Conservation (phyloP, 2,888 invertebrate species). For the Habrosyne pyritoides region DNA sequence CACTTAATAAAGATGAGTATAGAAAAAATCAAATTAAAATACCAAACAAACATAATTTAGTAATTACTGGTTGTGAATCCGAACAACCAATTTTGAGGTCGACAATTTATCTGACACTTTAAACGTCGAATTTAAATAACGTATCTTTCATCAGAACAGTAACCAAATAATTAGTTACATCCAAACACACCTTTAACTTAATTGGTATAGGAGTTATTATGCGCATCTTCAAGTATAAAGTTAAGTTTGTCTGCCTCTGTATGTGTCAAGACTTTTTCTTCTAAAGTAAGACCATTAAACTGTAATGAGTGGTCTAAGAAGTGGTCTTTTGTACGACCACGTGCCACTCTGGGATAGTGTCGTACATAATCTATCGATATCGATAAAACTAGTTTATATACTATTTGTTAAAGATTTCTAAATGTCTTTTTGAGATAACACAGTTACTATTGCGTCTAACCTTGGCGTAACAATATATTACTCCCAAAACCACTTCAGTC, state of each 20-base stretch:
- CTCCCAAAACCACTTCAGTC: too few species aligned
- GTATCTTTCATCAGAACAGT: conserved; percentile 61
- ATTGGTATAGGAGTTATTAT: conserved; percentile 32
- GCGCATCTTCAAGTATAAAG: conserved; percentile 5
- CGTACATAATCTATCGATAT: neutral
- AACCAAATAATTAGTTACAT: conserved; percentile 30
- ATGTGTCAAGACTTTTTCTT: conserved; percentile 69
- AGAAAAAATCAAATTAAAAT: conserved; percentile 58
- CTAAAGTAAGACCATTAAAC: conserved; percentile 76
- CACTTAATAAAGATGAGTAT: conserved; percentile 25
- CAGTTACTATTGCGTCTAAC: too few species aligned
- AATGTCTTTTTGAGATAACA: too few species aligned
- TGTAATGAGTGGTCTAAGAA: conserved; percentile 80
- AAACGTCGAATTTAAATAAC: conserved; percentile 75
- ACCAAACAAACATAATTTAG: conserved; percentile 47
- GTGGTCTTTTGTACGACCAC: conserved; percentile 76
- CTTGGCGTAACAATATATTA: too few species aligned
- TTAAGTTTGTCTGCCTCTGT: conserved; percentile 49
- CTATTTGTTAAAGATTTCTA: neutral
- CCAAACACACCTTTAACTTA: conserved; percentile 18
- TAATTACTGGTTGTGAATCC: conserved; percentile 75
- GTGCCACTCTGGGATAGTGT: conserved; percentile 69
- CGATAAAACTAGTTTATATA: neutral
- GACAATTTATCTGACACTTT: conserved; percentile 77
- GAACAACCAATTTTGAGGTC: conserved; percentile 75